Evolutionary conservation across 2,113 vertebrate species (phyloP), one percentile per base, ranked within the genome.

Genomic region (Hemiprocne comata): DNA sequence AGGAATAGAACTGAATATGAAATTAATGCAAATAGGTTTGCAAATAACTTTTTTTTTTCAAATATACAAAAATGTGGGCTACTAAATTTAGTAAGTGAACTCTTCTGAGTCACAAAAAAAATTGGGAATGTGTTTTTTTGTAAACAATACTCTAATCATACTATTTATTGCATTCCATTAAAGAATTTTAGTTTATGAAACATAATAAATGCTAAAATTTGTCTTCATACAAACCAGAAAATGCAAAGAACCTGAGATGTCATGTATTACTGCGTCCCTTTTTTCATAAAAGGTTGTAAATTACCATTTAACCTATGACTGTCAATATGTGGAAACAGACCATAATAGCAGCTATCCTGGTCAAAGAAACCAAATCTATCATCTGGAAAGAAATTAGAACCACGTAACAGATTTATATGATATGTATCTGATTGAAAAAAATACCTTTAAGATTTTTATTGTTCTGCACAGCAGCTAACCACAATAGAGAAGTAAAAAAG

Each of bases 1-100:
- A 72, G 69, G 40, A 96, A 92, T 79, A 97, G 91, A 91, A 91
- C 57, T 65, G 50, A 75, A 17, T 50, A 76, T 7, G 1, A 91
- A 91, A 94, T 65, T 26, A 65, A 91, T 82, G 54, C 74, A 95
- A 94, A 88, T 17, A 81, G 7, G 20, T 16, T 38, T 75, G 50
- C 38, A 86, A 92, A 88, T 73, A 86, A 93, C 54, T 36, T 3
- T 10, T 26, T 73, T 48, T 83, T 78, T 77, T 62, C 42, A 92
- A 88, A 87, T 54, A 74, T 25, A 64, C 18, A 84, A 34, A 87
- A 85, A 78, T 9, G 9, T 11, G 13, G n/a, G 80, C 44, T 89
- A 50, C 10, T 83, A 54, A 79, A 76, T 69, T 85, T 57, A 94
- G n/a, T 24, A 91, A 17, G 7, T 42, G 44, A 89, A 79, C 9